Evolutionary conservation across 2,888 invertebrate species (phyloP), one percentile per base, ranked within the genome.

Genomic region (Liodrosophila aerea): DNA sequence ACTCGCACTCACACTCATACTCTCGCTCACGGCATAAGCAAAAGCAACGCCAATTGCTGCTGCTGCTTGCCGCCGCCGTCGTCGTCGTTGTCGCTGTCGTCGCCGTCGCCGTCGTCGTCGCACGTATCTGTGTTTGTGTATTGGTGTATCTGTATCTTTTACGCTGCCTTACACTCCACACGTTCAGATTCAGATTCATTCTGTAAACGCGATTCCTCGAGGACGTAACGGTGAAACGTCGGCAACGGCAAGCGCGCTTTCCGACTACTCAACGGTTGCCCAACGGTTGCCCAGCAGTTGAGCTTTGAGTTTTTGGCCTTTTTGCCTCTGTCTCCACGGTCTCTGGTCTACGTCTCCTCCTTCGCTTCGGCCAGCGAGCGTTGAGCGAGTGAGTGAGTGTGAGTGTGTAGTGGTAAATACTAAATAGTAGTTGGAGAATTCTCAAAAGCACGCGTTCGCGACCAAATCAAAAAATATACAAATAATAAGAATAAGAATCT

Each of bases 121-220:
- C 40, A 27, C 45, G 36, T 56, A 13, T 50, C 27, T 62, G 51
- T 56, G 44, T 57, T 15, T 53, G 67, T 67, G 68, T 66, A 50
- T 69, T 69, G 68, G 73, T 66, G 84, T 84, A 62, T 85, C 86
- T 85, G 76, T 86, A 84, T 82, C 86, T 82, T 89, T 89, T 88
- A 88, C 88, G 89, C 85, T 89, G 89, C 86, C 86, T 89, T 88
- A 88, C 88, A 89, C 88, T 87, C 80, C 88, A 87, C 87, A 87
- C 87, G 86, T 89, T 89, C 87, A 87, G 86, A 88, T 89, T 89
- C 87, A 87, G 85, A 88, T 88, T 89, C 89, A 89, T 89, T 89
- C 89, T 89, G 89, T 89, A 89, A 88, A 87, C 89, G 89, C 90
- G 89, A 89, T 89, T 89, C 89, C 88, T 89, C 89, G 90, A 90